Evolutionary conservation across 2,113 vertebrate species (phyloP), one percentile per base, ranked within the genome.

Genomic region (Mus pahari): DNA sequence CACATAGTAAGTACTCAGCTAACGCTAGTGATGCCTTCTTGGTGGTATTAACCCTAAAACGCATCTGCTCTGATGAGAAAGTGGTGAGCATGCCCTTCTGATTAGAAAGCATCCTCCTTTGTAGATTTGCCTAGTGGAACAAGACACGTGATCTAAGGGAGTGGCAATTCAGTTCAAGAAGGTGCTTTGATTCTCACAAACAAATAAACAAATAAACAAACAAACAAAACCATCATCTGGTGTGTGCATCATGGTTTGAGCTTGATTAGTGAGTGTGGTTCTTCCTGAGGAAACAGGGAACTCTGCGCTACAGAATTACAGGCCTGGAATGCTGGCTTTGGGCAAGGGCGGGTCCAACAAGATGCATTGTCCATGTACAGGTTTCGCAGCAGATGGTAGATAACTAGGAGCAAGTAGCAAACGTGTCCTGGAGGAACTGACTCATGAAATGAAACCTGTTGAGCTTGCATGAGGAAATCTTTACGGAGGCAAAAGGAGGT

Each of bases 401-500:
- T 70, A 66, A 91, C 48, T 12, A n/a, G 1, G 1, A 71, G 62
- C 14, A 86, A 71, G 22, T 86, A 50, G 94, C 68, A 74, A 0
- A 26, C 53, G 39, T 1, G n/a, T 66, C n/a, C 95, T 84, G 19
- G 4, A 82, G 42, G 48, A 86, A 90, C 84, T 64, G 26, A 75
- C 48, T 78, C 31, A 48, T 6, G n/a, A 64, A 64, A 83, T 42
- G 64, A 94, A 75, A 84, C 48, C 39, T 89, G 68, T 53, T 53
- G 66, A 71, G 36, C n/a, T 71, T 91, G 33, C 39, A 13, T 2
- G n/a, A 97, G 53, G 79, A 97, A 70, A 26, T 89, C 66, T 20
- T 71, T 31, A 36, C 53, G 6, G 58, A 96, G 58, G 86, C 11
- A 50, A 39, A 50, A 82, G 79, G 92, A 58, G 6, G 0, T 31